Evolutionary conservation across 1,140 invertebrate genomes (phyloP).

Genomic region (Macrosteles quadrilineatus): DNA sequence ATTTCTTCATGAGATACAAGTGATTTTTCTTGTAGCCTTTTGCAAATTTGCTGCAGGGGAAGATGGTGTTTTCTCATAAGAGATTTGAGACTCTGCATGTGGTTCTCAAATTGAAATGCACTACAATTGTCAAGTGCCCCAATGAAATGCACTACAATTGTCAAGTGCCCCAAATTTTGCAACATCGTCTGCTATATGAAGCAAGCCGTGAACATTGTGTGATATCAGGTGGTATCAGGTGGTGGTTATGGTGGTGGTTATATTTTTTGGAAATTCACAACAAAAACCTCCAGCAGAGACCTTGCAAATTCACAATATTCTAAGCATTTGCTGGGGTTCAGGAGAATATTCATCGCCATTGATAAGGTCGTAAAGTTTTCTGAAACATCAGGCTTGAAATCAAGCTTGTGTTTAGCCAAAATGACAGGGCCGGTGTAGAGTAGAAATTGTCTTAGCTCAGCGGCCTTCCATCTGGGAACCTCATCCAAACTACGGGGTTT

Average conservation of each 20-base stretch:
- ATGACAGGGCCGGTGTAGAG: slow-evolving; percentile 49
- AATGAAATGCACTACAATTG: not conserved
- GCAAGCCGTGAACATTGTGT: not conserved
- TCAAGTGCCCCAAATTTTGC: not conserved
- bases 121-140: no score
- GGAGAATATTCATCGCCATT: not conserved
- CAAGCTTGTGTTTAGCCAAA: slow-evolving; percentile 37
- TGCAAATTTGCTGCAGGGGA: no score
- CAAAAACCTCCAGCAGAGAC: not conserved
- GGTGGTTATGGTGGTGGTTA: no score
- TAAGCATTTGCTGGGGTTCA: not conserved
- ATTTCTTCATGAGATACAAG: no score
- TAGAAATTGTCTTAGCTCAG: slow-evolving; percentile 50
- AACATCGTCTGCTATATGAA: no score
- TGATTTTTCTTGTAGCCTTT: no score
- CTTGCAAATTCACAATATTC: not conserved
- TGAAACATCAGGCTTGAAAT: not conserved
- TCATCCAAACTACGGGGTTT: slow-evolving; percentile 46
- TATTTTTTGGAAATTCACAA: not conserved
- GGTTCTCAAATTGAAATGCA: no score
- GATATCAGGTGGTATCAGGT: not conserved
- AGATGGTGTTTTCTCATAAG: no score
- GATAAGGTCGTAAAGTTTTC: not conserved
- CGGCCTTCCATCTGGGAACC: slow-evolving; percentile 49
- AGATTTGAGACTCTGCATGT: no score